A percentile compares a stretch with the other conserved stretches of the same genome.
phyloP scores from a whole-genome alignment of 1,140 invertebrate species.

The Sminthurides bifidus region DNA sequence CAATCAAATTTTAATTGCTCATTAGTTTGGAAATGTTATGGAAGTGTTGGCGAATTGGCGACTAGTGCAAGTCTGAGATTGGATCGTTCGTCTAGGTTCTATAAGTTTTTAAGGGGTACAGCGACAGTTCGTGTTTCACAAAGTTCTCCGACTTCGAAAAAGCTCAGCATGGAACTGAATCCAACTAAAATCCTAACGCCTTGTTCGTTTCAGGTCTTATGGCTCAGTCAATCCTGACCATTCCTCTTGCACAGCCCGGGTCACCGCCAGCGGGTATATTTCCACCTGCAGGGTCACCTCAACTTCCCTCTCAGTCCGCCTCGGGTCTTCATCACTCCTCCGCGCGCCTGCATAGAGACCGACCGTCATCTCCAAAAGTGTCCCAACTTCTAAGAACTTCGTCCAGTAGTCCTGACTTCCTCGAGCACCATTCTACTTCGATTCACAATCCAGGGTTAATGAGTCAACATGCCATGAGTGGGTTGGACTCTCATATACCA shows the following conservation, averaged over 20 bases:
- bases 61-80: too few relatives aligned
- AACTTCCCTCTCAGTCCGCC: neutral
- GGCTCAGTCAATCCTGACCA: conserved; percentile 84
- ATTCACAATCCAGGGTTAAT: neutral
- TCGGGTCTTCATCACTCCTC: neutral
- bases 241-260: conserved; percentile 72
- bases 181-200: neutral
- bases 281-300: conserved; percentile 57
- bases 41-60: too few relatives aligned
- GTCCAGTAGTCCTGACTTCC: neutral
- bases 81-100: too few relatives aligned
- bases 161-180: too few relatives aligned
- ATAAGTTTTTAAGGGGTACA: too few relatives aligned
- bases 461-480: neutral
- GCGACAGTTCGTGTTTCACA: too few relatives aligned
- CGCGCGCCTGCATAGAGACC: too few relatives aligned
- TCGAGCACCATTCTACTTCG: conserved; percentile 1
- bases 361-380: conserved; percentile 1
- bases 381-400: neutral
- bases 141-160: too few relatives aligned
- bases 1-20: neutral
- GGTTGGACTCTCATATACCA: conserved; percentile 25
- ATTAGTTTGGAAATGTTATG: neutral
- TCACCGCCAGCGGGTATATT: conserved; percentile 71
- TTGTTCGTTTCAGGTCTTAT: conserved; percentile 57